Conservation (phyloP, 2,113 vertebrate genomes). For the Etia nguti region DNA sequence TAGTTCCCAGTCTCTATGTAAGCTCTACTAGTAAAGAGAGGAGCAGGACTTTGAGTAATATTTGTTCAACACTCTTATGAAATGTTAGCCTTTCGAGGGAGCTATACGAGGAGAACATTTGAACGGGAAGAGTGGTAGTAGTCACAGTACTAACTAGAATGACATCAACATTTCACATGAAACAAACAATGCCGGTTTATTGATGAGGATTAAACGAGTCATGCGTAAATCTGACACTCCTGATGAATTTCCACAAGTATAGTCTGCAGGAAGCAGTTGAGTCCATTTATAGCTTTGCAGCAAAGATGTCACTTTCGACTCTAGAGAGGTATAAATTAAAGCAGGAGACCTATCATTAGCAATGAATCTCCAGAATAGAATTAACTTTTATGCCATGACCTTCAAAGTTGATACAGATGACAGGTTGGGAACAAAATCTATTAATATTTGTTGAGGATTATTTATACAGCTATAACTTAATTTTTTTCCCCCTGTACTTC, state of each 20-base stretch:
- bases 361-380: background rate
- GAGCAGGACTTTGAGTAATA: background rate
- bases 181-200: constrained; percentile 13
- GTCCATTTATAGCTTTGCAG: constrained; percentile 6
- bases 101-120: background rate
- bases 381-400: background rate
- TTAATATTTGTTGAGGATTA: background rate
- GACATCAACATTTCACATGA: background rate
- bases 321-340: background rate
- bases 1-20: background rate
- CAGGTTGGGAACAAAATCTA: background rate
- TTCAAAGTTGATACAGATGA: background rate
- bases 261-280: background rate
- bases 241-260: background rate
- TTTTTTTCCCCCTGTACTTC: background rate
- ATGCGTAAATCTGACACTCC: constrained; percentile 1
- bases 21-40: background rate
- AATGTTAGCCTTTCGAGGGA: background rate
- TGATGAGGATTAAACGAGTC: background rate
- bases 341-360: background rate
- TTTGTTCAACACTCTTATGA: background rate
- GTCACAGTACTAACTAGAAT: background rate
- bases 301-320: background rate
- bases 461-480: background rate
- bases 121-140: background rate